These are phyloP conservation scores for Laticauda colubrina DNA, from an alignment of 2,113 vertebrate genomes.

Conservation along the genomic window DNA sequence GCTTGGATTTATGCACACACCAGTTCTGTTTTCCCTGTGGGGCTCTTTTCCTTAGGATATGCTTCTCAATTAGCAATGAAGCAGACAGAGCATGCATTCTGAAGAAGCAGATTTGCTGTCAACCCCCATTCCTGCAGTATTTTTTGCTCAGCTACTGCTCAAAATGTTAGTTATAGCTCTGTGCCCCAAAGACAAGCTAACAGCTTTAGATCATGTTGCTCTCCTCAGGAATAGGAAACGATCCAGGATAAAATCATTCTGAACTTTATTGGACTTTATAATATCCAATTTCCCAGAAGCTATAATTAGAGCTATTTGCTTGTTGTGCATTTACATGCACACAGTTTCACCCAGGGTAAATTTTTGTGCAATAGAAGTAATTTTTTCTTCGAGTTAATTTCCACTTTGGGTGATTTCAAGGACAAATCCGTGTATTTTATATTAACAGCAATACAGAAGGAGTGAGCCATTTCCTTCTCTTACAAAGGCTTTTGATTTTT, in stretches of 20 bases:
- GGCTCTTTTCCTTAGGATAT: background rate
- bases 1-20: background rate
- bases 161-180: background rate
- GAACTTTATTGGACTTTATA: background rate
- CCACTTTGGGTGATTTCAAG: background rate
- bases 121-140: background rate
- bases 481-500: background rate
- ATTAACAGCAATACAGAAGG: background rate
- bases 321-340: background rate
- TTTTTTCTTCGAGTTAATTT: background rate
- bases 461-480: background rate
- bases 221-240: background rate
- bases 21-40: background rate
- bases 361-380: background rate
- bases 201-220: background rate
- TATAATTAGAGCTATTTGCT: background rate
- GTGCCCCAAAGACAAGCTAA: background rate
- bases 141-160: background rate
- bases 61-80: slow-evolving; percentile 12
- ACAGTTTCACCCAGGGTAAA: background rate
- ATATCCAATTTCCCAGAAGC: background rate
- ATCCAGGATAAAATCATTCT: background rate
- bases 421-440: background rate
- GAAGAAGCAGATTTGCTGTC: slow-evolving; percentile 5
- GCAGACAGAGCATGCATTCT: slow-evolving; percentile 9